phyloP scores from a whole-genome alignment of 2,797 vertebrate genomes.

The Acropternis orthonyx region DNA sequence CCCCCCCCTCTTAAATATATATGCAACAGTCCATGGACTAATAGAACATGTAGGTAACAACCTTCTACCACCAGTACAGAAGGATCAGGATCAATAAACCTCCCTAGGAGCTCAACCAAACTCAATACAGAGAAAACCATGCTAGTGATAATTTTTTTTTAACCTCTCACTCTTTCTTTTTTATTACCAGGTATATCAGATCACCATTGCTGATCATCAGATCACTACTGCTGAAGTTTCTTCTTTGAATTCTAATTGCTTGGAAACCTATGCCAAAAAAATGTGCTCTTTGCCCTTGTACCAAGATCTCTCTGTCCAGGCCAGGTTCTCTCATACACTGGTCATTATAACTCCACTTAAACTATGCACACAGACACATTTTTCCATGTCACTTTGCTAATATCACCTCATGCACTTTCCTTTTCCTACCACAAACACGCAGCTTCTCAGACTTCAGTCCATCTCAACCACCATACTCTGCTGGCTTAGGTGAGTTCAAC shows the following conservation, averaged over 20 bases:
- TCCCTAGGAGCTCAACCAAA: background rate
- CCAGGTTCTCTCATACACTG: background rate
- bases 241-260: background rate
- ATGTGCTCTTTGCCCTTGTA: background rate
- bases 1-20: background rate
- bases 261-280: background rate
- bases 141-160: too few species aligned
- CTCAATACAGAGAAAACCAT: background rate
- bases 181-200: background rate
- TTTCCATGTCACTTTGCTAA: background rate
- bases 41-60: background rate
- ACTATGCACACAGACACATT: background rate
- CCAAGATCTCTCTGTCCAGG: background rate
- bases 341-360: background rate
- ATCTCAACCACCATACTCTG: background rate
- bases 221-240: background rate
- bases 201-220: background rate
- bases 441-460: background rate
- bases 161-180: background rate
- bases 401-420: background rate
- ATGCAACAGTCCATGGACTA: background rate
- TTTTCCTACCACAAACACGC: background rate
- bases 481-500: background rate
- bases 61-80: background rate
- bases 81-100: background rate